Percentiles rank a stretch among this genome's conserved stretches.
Conservation (phyloP, 2,888 invertebrate genomes). For the Dendrolimus pini region DNA sequence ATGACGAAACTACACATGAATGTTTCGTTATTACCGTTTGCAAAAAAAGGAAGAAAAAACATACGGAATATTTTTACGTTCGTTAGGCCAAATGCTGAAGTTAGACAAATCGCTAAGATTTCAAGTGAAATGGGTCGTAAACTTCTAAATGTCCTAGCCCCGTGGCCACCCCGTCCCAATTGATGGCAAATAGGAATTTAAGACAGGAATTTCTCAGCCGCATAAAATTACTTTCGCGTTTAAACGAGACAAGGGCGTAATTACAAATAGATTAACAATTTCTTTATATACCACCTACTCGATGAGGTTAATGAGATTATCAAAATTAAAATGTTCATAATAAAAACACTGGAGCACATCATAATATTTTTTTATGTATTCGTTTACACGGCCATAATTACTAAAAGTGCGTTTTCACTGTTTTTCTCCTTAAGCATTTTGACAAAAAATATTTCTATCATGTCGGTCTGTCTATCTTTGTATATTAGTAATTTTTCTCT, state of each 20-base stretch:
- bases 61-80: neutral
- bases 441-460: too few species aligned
- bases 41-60: neutral
- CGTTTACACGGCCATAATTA: too few species aligned
- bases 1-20: too few species aligned
- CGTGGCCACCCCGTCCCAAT: neutral
- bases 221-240: neutral
- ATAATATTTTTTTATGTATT: too few species aligned
- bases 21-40: neutral
- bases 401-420: too few species aligned
- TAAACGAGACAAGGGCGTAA: neutral
- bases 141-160: neutral
- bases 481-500: too few species aligned
- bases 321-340: neutral
- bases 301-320: neutral
- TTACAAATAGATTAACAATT: neutral
- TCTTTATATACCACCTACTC: neutral
- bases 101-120: neutral
- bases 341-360: too few species aligned
- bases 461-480: too few species aligned
- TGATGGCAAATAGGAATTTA: neutral
- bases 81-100: neutral
- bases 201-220: neutral
- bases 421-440: too few species aligned
- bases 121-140: neutral